phyloP scores from a whole-genome alignment of 2,888 invertebrate genomes.

The Magallana nippona region DNA sequence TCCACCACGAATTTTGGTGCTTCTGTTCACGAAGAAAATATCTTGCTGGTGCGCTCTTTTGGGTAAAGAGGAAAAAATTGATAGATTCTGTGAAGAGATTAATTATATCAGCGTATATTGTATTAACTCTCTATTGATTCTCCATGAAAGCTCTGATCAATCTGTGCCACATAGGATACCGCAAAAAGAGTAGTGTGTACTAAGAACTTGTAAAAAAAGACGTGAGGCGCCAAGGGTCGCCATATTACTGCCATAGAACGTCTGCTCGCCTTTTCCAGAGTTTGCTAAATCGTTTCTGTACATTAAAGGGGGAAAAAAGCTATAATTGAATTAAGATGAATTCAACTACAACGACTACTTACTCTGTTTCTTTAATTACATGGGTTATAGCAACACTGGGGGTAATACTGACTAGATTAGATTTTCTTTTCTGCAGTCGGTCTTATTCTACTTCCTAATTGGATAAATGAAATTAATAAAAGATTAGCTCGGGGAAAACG shows the following conservation, averaged over 20 bases:
- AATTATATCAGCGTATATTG: conserved; percentile 10
- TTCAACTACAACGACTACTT: not conserved
- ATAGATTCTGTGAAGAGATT: conserved; percentile 28
- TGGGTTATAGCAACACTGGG: no score
- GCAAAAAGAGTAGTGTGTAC: not conserved
- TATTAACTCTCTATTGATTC: conserved; percentile 16
- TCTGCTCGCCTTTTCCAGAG: not conserved
- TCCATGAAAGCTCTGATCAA: conserved; percentile 6
- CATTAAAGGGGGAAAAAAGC: not conserved
- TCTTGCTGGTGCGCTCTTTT: not conserved
- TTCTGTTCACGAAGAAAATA: not conserved
- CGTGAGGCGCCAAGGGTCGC: not conserved
- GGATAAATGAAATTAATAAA: no score
- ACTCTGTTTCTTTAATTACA: not conserved
- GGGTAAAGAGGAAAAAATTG: conserved; percentile 10
- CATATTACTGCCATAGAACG: not conserved
- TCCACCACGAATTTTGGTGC: not conserved
- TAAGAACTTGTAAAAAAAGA: not conserved
- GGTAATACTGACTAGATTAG: no score
- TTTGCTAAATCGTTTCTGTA: not conserved
- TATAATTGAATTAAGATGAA: not conserved
- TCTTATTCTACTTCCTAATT: no score
- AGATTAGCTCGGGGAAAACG: no score
- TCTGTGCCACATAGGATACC: not conserved
- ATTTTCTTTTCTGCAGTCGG: no score